phyloP scores from a whole-genome alignment of 2,797 vertebrate species.

The Poecilia picta region DNA sequence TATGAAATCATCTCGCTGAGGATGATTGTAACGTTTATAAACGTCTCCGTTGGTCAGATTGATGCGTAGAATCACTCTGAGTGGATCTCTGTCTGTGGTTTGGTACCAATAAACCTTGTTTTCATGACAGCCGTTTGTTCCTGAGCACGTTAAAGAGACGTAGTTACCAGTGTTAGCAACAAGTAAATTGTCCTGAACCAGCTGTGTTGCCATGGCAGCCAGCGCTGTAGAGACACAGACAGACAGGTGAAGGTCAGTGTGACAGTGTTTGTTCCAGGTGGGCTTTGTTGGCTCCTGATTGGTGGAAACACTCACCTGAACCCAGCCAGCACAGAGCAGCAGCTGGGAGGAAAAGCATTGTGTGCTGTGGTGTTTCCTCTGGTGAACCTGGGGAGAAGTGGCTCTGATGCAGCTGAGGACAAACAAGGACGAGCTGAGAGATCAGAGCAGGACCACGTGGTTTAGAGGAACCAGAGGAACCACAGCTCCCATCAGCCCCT shows the following conservation, averaged over 20 bases:
- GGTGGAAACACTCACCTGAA: conserved; percentile 22
- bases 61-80: neutral
- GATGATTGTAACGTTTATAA: too few relatives aligned
- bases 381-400: conserved; percentile 24
- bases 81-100: neutral
- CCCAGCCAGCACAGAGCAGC: conserved; percentile 38
- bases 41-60: fast-evolving
- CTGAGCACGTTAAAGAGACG: too few relatives aligned
- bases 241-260: conserved; percentile 25
- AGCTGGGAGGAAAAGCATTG: conserved; percentile 49
- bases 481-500: conserved; percentile 46
- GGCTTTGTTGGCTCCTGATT: neutral
- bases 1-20: too few relatives aligned
- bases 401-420: conserved; percentile 44
- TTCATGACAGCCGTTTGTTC: neutral
- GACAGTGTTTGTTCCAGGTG: conserved; percentile 12
- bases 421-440: conserved; percentile 34
- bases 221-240: conserved; percentile 32
- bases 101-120: conserved; percentile 10
- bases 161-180: neutral
- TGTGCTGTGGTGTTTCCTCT: conserved; percentile 39
- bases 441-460: conserved; percentile 29
- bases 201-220: conserved; percentile 22
- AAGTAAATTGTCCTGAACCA: conserved; percentile 18
- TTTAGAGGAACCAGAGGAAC: neutral